Percentiles rank a stretch among this genome's conserved stretches.
Conservation (phyloP, 2,113 vertebrate genomes). For the Turnix velox region DNA sequence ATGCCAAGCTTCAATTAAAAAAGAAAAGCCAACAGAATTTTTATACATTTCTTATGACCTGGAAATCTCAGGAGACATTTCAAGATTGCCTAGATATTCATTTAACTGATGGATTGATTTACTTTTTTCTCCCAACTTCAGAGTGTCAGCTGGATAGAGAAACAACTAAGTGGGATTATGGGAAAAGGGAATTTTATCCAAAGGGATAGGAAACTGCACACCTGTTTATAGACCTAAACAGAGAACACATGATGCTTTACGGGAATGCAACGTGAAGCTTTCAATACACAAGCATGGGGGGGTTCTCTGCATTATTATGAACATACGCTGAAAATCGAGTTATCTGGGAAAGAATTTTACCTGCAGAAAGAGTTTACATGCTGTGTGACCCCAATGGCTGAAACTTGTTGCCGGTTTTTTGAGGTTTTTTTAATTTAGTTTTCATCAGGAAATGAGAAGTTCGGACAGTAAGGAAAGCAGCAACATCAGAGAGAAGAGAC, state of each 20-base stretch:
- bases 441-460: background rate
- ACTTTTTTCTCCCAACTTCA: background rate
- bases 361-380: background rate
- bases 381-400: background rate
- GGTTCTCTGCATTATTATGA: rapidly evolving
- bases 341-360: rapidly evolving
- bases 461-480: background rate
- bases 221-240: background rate
- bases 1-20: constrained; percentile 26
- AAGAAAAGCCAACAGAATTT: background rate
- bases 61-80: constrained; percentile 35
- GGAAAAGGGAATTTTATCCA: background rate
- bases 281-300: rapidly evolving
- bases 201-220: background rate
- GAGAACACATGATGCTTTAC: background rate
- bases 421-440: background rate
- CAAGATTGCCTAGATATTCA: constrained; percentile 46
- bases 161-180: constrained; percentile 25
- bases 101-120: constrained; percentile 51
- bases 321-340: background rate
- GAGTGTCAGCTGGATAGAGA: constrained; percentile 54
- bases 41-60: constrained; percentile 67
- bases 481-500: rapidly evolving
- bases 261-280: background rate
- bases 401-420: background rate